These are phyloP conservation scores for Rafetus swinhoei DNA, from an alignment of 2,113 vertebrate species.

Conservation along the genomic window DNA sequence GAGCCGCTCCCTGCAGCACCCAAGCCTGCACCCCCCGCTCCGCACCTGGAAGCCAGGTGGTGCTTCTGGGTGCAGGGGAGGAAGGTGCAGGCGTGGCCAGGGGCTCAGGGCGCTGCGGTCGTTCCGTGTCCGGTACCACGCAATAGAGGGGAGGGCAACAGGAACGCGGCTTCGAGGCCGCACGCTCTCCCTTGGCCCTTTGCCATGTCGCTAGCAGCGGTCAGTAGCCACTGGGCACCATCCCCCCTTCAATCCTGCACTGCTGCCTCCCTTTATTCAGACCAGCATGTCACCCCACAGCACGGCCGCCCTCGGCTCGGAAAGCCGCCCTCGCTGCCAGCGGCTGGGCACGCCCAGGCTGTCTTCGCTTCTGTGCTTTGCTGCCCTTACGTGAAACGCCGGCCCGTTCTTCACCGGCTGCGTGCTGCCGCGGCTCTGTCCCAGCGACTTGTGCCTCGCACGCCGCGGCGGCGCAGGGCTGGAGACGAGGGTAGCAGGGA, in stretches of 20 bases:
- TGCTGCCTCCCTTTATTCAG: background rate
- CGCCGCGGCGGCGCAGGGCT: background rate
- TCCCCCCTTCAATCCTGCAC: background rate
- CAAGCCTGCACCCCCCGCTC: background rate
- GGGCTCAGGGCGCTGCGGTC: background rate
- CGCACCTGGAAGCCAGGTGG: too few species aligned
- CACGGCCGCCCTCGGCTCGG: too few species aligned
- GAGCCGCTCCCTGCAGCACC: background rate
- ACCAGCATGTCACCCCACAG: too few species aligned
- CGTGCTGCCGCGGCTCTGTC: background rate
- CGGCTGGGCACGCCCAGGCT: too few species aligned
- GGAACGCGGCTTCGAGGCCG: background rate
- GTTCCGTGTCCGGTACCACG: background rate
- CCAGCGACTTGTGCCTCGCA: background rate
- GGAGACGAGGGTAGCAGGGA: background rate
- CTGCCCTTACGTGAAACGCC: rapidly evolving
- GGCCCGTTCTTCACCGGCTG: background rate
- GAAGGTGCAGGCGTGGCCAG: background rate
- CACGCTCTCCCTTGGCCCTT: background rate
- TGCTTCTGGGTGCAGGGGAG: background rate
- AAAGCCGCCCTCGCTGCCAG: too few species aligned
- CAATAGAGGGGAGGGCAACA: background rate
- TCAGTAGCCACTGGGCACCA: background rate
- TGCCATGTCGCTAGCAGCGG: background rate
- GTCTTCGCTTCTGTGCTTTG: background rate